Evolutionary conservation across 2,797 vertebrate species (phyloP).

Genomic region (Pseudomugil tenellus): DNA sequence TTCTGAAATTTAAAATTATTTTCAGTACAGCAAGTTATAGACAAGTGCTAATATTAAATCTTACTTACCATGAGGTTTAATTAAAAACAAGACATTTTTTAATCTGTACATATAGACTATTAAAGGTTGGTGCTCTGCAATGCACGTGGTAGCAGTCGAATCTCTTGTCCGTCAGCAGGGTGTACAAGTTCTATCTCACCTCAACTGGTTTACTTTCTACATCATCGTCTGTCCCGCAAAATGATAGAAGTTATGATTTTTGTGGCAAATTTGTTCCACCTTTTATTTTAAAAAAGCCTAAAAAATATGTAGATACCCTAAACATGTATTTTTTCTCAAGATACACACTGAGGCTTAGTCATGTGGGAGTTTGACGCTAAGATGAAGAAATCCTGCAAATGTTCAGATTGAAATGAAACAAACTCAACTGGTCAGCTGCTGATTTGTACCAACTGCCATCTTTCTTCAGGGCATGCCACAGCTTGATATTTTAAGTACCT

Average conservation of each 20-base stretch:
- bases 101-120: neutral
- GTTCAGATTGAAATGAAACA: neutral
- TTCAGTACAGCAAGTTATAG: neutral
- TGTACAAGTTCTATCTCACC: slow-evolving; percentile 32
- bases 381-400: neutral
- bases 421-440: slow-evolving; percentile 6
- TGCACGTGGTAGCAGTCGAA: slow-evolving; percentile 61
- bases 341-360: neutral
- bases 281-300: neutral
- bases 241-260: slow-evolving; percentile 10
- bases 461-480: slow-evolving; percentile 55
- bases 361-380: neutral
- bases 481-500: slow-evolving; percentile 61
- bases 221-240: slow-evolving; percentile 13
- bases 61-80: neutral
- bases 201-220: slow-evolving; percentile 10
- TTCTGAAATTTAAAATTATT: neutral
- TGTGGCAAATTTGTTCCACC: neutral
- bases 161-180: slow-evolving; percentile 52
- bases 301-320: neutral
- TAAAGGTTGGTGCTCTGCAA: neutral
- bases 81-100: neutral
- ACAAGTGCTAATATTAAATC: neutral
- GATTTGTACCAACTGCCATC: slow-evolving; percentile 80
- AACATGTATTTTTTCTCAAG: neutral